Evolutionary conservation across 2,113 vertebrate species (phyloP).

Genomic region (Antigone vipio): DNA sequence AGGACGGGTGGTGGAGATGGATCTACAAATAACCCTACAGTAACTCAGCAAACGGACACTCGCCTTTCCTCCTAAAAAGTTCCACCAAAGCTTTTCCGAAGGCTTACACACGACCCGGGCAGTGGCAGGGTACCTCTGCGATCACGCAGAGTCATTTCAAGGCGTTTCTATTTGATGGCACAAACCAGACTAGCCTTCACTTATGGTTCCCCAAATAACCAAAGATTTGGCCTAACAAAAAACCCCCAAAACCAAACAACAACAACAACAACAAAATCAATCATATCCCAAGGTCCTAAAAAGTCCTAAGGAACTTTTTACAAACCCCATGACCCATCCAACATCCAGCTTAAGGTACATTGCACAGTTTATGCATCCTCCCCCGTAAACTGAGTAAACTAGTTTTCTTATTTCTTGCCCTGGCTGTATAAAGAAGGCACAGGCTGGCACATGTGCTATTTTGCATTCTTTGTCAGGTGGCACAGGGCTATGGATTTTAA

Average conservation of each 20-base stretch:
- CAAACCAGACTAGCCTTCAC: neutral
- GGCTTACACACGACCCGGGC: neutral
- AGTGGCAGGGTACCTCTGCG: no score
- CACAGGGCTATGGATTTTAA: neutral
- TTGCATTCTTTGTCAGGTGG: neutral
- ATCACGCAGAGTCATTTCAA: neutral
- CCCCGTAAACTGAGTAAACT: neutral
- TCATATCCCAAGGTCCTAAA: neutral
- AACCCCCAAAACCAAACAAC: no score
- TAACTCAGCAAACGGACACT: neutral
- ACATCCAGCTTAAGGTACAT: neutral
- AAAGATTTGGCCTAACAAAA: neutral
- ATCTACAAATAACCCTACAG: neutral
- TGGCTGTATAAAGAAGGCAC: neutral
- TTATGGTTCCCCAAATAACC: neutral
- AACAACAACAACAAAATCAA: no score
- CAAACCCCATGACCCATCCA: neutral
- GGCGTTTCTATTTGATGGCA: neutral
- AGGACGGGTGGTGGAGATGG: neutral
- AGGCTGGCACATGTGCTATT: neutral
- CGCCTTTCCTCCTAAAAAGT: neutral
- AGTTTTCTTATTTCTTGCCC: neutral
- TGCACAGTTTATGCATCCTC: neutral
- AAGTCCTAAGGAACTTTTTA: neutral
- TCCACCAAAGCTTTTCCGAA: neutral